phyloP scores from a whole-genome alignment of 2,113 vertebrate species.

The Excalfactoria chinensis region DNA sequence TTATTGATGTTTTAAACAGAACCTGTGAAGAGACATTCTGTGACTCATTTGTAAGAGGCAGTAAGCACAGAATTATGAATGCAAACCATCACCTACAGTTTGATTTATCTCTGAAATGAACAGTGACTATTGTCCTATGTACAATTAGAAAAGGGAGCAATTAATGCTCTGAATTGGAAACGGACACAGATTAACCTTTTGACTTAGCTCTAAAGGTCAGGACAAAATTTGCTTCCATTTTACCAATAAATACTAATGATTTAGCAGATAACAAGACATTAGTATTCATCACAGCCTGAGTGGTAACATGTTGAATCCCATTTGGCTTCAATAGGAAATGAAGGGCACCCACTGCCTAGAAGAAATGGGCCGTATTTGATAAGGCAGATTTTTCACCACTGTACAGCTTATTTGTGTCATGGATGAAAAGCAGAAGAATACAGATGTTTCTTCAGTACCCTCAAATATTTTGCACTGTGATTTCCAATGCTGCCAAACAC shows the following conservation, averaged over 20 bases:
- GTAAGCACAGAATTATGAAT: slow-evolving; percentile 17
- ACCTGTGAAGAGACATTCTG: background rate
- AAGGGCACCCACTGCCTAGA: background rate
- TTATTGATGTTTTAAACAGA: background rate
- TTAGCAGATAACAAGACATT: slow-evolving; percentile 27
- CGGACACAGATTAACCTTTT: slow-evolving; percentile 46
- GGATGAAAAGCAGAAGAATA: background rate
- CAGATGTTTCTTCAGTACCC: background rate
- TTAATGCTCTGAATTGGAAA: slow-evolving; percentile 49
- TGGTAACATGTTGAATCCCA: background rate
- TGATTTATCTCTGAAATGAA: slow-evolving; percentile 42
- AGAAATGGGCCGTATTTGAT: background rate
- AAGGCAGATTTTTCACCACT: background rate
- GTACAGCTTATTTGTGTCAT: background rate
- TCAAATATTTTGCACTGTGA: background rate
- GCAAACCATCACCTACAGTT: background rate
- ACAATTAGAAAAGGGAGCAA: slow-evolving; percentile 34
- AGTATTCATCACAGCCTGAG: slow-evolving; percentile 7
- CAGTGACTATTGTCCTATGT: slow-evolving; percentile 24
- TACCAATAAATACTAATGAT: slow-evolving; percentile 52
- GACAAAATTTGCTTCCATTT: slow-evolving; percentile 49
- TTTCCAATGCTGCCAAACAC: background rate
- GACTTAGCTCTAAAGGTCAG: slow-evolving; percentile 36
- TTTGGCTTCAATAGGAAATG: slow-evolving; percentile 27
- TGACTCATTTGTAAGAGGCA: background rate